Evolutionary conservation across 2,113 vertebrate species (phyloP).

Genomic region (Geococcyx californianus): DNA sequence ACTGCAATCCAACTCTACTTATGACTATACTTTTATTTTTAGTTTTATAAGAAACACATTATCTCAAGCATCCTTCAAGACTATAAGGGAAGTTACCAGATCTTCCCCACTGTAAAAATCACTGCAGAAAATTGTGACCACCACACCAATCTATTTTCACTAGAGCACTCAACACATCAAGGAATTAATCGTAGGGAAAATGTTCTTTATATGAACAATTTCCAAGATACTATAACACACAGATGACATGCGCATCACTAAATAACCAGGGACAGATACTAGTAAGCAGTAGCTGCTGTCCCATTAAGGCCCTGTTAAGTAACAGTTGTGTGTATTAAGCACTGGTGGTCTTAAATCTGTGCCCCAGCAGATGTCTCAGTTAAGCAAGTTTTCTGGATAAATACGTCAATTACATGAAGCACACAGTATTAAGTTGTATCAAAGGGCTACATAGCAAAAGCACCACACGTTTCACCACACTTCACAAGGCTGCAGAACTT

Average conservation of each 20-base stretch:
- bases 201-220: not conserved
- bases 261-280: not conserved
- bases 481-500: not conserved
- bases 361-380: not conserved
- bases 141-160: not conserved
- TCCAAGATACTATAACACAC: not conserved
- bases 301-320: not conserved
- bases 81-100: not conserved
- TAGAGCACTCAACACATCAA: not conserved
- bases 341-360: not conserved
- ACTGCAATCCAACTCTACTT: constrained; percentile 68
- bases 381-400: not conserved
- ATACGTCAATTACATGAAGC: not conserved
- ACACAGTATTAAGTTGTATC: fast-evolving
- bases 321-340: not conserved
- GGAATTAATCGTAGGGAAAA: not conserved
- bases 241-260: not conserved
- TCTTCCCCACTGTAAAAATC: not conserved
- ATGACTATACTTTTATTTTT: constrained; percentile 52
- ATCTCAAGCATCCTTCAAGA: constrained; percentile 18
- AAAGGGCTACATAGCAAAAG: not conserved
- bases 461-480: not conserved
- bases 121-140: not conserved
- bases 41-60: constrained; percentile 36
- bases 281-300: not conserved